Evolutionary conservation across 2,797 vertebrate species (phyloP), one percentile per base, ranked within the genome.

Genomic region (Neosalanx taihuensis): DNA sequence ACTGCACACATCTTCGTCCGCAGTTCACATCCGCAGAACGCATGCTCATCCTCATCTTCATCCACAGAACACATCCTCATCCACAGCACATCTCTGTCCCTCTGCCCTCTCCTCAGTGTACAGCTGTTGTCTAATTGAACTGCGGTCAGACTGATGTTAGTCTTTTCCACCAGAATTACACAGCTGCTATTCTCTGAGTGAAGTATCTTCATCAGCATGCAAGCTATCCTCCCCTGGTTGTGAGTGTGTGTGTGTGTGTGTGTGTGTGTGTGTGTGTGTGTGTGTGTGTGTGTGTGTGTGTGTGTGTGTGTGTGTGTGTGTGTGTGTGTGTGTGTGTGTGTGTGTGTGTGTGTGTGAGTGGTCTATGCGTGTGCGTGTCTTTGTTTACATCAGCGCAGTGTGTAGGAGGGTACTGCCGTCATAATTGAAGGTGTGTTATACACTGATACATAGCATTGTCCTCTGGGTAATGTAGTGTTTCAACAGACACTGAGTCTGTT

Each of bases 351-450:
- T 35, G 51, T 57, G 57, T 29, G 6, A 26, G 41, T 12, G 65
- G 7, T 41, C 37, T 56, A 2, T 61, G 23, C 33, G 6, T 46
- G 64, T 65, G 33, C 2, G 35, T 51, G 65, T 15, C 20, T 51
- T 37, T 62, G 59, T 46, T 37, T 26, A 26, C 18, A 23, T n/a
- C 37, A 5, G 33, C 23, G 60, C 49, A 18, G 5, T 69, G 58
- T 64, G 17, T n/a, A 37, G 23, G 5, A 37, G n/a, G 33, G 60
- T 58, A 64, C 29, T 46, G 62, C 63, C 29, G 70, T 64, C 26
- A 37, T 75, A 75, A 75, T 69, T 67, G 63, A 69, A 63, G 62
- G 31, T 60, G 67, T 64, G 64, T 70, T 23, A 9, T 26, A 17
- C 26, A 33, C 26, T 7, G 23, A 20, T 10, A 41, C 35, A 60